Evolutionary conservation across 1,140 invertebrate genomes (phyloP).

Genomic region (Oncopeltus fasciatus): DNA sequence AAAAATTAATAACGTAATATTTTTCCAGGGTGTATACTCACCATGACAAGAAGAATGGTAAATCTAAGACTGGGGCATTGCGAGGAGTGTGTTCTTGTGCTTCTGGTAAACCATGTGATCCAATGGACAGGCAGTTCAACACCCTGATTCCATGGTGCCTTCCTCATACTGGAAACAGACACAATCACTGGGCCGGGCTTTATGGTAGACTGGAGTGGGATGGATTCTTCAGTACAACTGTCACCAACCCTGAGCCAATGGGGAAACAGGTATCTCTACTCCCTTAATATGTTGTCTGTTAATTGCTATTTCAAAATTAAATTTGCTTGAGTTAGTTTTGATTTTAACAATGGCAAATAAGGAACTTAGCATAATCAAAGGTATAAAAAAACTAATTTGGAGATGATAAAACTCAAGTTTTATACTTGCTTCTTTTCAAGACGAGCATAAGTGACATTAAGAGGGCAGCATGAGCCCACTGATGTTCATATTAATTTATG

Average conservation of each 20-base stretch:
- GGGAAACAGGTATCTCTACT: slow-evolving; percentile 64
- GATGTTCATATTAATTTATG: too few species aligned
- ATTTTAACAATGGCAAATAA: too few species aligned
- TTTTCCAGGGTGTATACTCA: slow-evolving; percentile 46
- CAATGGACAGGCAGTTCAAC: slow-evolving; percentile 62
- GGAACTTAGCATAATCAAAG: too few species aligned
- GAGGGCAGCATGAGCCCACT: too few species aligned
- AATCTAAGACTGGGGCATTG: slow-evolving; percentile 37
- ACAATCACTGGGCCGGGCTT: slow-evolving; percentile 69
- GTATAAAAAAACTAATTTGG: too few species aligned
- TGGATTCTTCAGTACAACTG: slow-evolving; percentile 72
- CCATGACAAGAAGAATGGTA: slow-evolving; percentile 54
- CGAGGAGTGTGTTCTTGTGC: slow-evolving; percentile 72
- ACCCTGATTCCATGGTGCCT: slow-evolving; percentile 83
- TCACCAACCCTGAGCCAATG: slow-evolving; percentile 84
- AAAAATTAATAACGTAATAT: too few species aligned
- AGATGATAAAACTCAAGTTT: too few species aligned
- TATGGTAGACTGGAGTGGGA: slow-evolving; percentile 67
- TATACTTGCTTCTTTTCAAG: too few species aligned
- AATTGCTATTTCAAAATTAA: too few species aligned
- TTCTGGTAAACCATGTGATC: slow-evolving; percentile 45
- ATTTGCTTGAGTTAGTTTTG: too few species aligned
- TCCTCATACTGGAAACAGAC: slow-evolving; percentile 72
- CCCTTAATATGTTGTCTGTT: too few species aligned
- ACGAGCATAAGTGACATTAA: too few species aligned